Percentiles rank a stretch among this genome's conserved stretches.
phyloP scores from a whole-genome alignment of 2,888 invertebrate genomes.

The Vanessa cardui region DNA sequence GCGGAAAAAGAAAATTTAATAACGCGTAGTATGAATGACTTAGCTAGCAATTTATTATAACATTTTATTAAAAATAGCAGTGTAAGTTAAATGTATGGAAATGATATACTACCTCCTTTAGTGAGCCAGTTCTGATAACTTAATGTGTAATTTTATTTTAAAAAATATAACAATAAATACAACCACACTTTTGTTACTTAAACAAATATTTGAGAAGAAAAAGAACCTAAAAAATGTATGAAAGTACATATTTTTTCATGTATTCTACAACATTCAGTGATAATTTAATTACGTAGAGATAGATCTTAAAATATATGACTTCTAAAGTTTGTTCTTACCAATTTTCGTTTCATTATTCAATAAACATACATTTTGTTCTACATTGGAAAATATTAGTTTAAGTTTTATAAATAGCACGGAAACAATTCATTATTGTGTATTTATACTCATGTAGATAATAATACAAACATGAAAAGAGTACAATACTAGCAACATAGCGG shows the following conservation, averaged over 20 bases:
- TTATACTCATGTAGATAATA: constrained; percentile 49
- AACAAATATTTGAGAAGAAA: too few species aligned
- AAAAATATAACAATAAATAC: not conserved
- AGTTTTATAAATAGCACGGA: not conserved
- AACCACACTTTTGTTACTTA: too few species aligned
- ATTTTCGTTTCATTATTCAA: too few species aligned
- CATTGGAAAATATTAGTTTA: too few species aligned
- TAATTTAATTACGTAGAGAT: too few species aligned
- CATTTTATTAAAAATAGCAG: constrained; percentile 22
- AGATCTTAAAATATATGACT: too few species aligned
- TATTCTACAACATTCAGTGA: too few species aligned
- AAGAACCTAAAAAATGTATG: too few species aligned
- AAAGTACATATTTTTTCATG: too few species aligned
- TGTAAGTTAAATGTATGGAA: constrained; percentile 11
- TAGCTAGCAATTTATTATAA: constrained; percentile 34
- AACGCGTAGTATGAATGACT: constrained; percentile 30
- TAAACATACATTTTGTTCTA: too few species aligned
- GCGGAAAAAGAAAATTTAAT: constrained; percentile 37
- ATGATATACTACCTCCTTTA: not conserved
- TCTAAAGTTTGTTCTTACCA: too few species aligned
- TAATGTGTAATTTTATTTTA: constrained; percentile 7
- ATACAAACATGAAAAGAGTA: constrained; percentile 62
- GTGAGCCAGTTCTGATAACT: constrained; percentile 1
- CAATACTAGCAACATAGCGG: constrained; percentile 60
- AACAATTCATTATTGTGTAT: constrained; percentile 35